These are phyloP conservation scores for Petrocephalus microphthalmus DNA, from an alignment of 2,113 vertebrate genomes.

Conservation along the genomic window DNA sequence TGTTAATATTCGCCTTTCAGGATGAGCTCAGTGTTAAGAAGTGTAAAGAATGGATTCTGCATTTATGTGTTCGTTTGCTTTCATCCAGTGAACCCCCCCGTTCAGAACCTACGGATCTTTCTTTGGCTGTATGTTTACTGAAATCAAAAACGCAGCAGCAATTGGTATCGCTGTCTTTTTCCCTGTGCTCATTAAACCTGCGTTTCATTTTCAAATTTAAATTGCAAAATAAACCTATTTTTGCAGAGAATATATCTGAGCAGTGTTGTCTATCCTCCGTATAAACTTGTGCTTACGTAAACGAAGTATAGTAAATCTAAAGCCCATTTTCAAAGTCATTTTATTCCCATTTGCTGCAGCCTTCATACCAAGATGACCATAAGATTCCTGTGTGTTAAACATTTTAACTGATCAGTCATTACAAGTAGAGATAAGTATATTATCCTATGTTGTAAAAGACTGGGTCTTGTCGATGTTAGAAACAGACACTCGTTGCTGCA, in stretches of 20 bases:
- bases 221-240: neutral
- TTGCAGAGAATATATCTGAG: neutral
- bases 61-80: neutral
- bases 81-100: neutral
- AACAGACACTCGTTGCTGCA: neutral
- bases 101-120: neutral
- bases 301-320: neutral
- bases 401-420: neutral
- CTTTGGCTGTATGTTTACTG: neutral
- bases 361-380: neutral
- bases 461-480: neutral
- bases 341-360: neutral
- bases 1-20: neutral
- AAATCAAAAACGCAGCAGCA: neutral
- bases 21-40: neutral
- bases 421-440: neutral
- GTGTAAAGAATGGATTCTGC: neutral
- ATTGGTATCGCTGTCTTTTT: neutral
- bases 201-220: constrained; percentile 1
- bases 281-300: neutral
- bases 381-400: neutral
- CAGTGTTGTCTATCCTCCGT: neutral
- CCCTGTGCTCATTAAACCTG: neutral
- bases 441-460: neutral
- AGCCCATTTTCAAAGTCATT: neutral